Evolutionary conservation across 2,888 invertebrate species (phyloP), one percentile per base, ranked within the genome.

Genomic region (Oscheius sp.): DNA sequence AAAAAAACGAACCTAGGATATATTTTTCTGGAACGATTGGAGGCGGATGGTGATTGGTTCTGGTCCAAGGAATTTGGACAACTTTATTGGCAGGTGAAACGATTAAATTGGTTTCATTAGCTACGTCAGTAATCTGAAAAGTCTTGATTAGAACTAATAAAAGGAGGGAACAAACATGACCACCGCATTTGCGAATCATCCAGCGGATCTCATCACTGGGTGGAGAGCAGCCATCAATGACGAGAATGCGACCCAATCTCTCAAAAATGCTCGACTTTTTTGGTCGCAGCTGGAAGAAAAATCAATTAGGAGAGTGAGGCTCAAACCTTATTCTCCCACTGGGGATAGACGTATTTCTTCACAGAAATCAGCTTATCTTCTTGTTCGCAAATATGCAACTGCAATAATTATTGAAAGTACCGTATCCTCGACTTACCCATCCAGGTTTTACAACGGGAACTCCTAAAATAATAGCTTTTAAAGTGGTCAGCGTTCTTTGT

Each of bases 171-270:
- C 33, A 12, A 20, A 69, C 73, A 37, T 58, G 68, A 69, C 76
- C 76, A 1, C 76, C 76, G 53, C 75, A 68, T 10, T 63, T 65
- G 25, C 57, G 45, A n/a, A 76, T 61, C 72, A 76, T 63, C 70
- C 72, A 72, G 5, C 37, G 45, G 20, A 76, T 29, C 1, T 76
- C 72, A 1, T 55, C 67, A 6, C 48, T 23, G 0, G 63, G 39
- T 3, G 76, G 76, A 6, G 52, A 17, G 23, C 76, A 76, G 8
- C 65, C 67, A 2, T 65, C 55, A 0, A 61, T 48, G 2, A 76
- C 76, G 53, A 65, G 65, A 52, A 65, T 67, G 45, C 33, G 20
- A 15, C 52, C 53, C 20, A 53, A 27, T n/a, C 46, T 10, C 1
- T 12, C n/a, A 23, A 72, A 72, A 17, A 65, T 20, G 0, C 17